These are phyloP conservation scores for Drosophila yakuba DNA, from an alignment of 1,140 invertebrate genomes.

Conservation along the genomic window DNA sequence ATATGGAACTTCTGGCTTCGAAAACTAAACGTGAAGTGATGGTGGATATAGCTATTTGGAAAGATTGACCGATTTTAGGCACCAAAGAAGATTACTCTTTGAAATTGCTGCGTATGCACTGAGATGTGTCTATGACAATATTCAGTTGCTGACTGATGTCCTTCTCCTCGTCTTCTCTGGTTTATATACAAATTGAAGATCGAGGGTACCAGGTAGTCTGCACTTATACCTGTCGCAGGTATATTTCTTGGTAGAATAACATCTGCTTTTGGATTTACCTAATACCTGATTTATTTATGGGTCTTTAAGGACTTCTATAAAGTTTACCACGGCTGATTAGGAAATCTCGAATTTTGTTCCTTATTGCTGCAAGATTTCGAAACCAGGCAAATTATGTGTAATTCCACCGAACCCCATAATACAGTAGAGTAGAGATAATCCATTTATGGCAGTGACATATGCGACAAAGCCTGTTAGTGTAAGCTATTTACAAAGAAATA, in stretches of 20 bases:
- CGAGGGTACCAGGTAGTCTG: constrained; percentile 21
- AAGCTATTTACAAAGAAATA: too few relatives aligned
- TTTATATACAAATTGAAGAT: constrained; percentile 26
- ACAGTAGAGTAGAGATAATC: too few relatives aligned
- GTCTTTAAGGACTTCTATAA: neutral
- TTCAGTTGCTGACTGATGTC: constrained; percentile 42
- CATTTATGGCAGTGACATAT: too few relatives aligned
- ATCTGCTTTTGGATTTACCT: constrained; percentile 42
- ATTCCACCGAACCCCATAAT: too few relatives aligned
- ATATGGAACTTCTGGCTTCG: neutral
- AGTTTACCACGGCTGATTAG: neutral
- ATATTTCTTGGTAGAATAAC: neutral
- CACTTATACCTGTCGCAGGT: constrained; percentile 18
- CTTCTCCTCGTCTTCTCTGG: neutral
- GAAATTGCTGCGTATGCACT: neutral
- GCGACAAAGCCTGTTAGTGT: too few relatives aligned
- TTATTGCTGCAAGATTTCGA: too few relatives aligned
- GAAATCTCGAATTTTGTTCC: neutral
- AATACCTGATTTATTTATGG: constrained; percentile 7
- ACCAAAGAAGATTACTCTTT: neutral
- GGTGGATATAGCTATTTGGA: neutral
- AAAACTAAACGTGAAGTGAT: neutral
- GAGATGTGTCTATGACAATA: constrained; percentile 38
- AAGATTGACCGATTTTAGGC: neutral
- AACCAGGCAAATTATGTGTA: too few relatives aligned